Base-by-base conservation (phyloP, 2,113 vertebrate species). In the Sialia sialis region DNA sequence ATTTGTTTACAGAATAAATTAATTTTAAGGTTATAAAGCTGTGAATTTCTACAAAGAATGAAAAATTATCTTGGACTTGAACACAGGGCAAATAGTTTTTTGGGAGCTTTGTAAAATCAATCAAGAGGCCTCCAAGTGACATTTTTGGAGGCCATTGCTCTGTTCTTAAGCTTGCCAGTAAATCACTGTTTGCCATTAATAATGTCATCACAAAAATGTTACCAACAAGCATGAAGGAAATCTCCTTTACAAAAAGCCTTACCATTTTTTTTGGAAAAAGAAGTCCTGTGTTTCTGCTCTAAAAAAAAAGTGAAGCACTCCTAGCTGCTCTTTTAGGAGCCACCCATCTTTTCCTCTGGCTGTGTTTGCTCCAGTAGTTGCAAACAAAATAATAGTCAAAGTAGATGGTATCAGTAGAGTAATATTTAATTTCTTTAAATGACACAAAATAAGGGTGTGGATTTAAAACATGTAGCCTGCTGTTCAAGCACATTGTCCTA, bases 71-170 rank as follows among this genome's bases (percentile, higher is more conserved):
- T 14, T 46, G 41, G 67, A 44, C 49, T 73, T 83, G 39, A 83
- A 59, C 52, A 64, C 10, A 72, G 59, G 13, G 48, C 41, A 93
- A 54, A 64, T 16, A 67, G 59, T 88, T 74, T 48, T 43, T 41
- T 60, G 48, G 34, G 27, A 39, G 91, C 51, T 38, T 20, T 81
- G 23, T 60, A 80, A 89, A 81, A 93, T 94, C 64, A 85, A 44
- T 95, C 83, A 94, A 74, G 76, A 80, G 84, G 8, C 78, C 89
- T 96, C 96, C 92, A 85, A 77, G 26, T 94, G 94, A 80, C 81
- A 72, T 88, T 87, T 91, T 58, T 94, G 91, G 91, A 95, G 91
- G 87, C 80, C 93, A 68, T 15, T 41, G 20, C 59, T 97, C 41
- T 95, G 76, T 90, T 92, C 58, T 76, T 79, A 62, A n/a, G 82